Base-by-base conservation (phyloP, 2,888 invertebrate species). In the Napeogenes sylphis region DNA sequence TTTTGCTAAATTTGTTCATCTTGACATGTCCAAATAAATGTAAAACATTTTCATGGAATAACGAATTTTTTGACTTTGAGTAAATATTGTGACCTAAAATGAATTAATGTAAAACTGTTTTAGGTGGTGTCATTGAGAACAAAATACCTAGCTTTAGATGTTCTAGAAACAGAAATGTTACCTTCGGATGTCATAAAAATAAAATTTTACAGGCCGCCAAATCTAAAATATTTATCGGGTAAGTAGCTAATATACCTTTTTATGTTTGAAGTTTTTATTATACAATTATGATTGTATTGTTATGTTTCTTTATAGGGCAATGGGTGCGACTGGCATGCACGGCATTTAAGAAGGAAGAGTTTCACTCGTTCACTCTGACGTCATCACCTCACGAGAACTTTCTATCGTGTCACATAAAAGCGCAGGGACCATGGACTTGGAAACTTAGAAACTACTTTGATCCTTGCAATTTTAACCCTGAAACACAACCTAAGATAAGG, bases 351-450 rank as follows among this genome's bases (percentile, higher is more conserved):
- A 94, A 95, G 10, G 94, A 95, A 74, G 98, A 98, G 83, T 98
- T 96, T 85, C 98, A 99, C 83, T 98, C 98, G 13, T 98, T 99
- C 82, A 98, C 98, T 0, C 84, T 99, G 58, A 98, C 98, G 0
- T 98, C 98, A 12, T 98, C 98, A 0, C 98, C 98, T 0, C 98
- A 99, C 77, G 98, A 98, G 83, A 97, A 98, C 83, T 97, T 94
- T 82, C 91, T 99, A 12, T 97, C 98, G 3, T 97, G 98, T 75
- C 98, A 98, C 80, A 98, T 99, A 70, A 99, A 98, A 71, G 93
- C 93, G 0, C 93, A 93, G 78, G 94, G 98, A 0, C 98, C 98
- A 0, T 98, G 98, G 98, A 98, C 98, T 0, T 99, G 98, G 98
- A 98, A 98, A 75, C 87, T 99, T 32, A 92, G 98, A 56, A 98